phyloP scores from a whole-genome alignment of 2,797 vertebrate species.

The Tinamus major region DNA sequence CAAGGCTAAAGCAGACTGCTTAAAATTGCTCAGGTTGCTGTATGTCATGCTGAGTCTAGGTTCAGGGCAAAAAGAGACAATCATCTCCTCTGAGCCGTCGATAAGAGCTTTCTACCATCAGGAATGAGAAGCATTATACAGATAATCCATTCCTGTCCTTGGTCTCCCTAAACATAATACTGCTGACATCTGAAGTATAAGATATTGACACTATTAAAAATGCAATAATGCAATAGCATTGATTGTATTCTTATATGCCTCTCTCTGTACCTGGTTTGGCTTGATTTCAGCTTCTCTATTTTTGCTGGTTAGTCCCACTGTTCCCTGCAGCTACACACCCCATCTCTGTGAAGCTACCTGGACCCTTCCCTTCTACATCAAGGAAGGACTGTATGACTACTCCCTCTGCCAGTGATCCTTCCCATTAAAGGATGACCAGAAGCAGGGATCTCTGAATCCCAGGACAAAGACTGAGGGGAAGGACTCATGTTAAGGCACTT shows the following conservation, averaged over 20 bases:
- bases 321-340: neutral
- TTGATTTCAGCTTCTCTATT: neutral
- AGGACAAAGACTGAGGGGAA: neutral
- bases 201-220: neutral
- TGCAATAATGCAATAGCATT: neutral
- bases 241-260: neutral
- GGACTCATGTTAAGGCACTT: neutral
- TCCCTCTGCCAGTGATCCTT: neutral
- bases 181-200: accelerated
- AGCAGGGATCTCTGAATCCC: neutral
- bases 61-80: neutral
- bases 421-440: neutral
- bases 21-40: neutral
- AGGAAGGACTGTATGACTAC: neutral
- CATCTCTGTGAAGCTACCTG: neutral
- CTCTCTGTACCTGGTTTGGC: neutral
- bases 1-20: neutral
- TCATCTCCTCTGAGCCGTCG: neutral
- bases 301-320: neutral
- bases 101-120: neutral
- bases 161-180: neutral
- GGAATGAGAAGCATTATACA: neutral
- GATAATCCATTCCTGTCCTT: neutral
- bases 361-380: neutral
- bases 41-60: neutral